Evolutionary conservation across 2,888 invertebrate genomes (phyloP), one percentile per base, ranked within the genome.

Genomic region (Lasioglossum villosulum): DNA sequence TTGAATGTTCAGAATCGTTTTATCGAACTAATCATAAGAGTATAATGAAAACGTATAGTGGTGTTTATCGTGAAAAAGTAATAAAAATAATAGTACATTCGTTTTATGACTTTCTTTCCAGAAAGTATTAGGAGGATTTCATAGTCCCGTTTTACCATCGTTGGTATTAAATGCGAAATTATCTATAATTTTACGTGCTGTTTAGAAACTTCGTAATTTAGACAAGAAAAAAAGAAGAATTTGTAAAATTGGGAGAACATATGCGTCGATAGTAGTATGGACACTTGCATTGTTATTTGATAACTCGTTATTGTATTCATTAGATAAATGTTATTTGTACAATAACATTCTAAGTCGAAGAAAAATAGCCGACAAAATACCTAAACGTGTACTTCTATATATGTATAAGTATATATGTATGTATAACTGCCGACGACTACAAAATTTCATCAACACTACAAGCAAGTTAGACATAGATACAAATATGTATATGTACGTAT

Each of bases 391-490:
- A 83, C 83, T 82, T 77, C 74, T 74, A 84, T 30, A 5, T 30
- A 63, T 14, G 12, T 27, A 59, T 30, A 59, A 27, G 27, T 10
- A 59, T 59, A 59, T 59, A 59, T 34, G 59, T 74, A 83, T 74
- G 52, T 74, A 78, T 75, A 52, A 84, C 84, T 84, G 84, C 78
- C 84, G 75, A 72, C 3, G 10, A 77, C 56, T 75, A 37, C 63
- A 75, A 39, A 56, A 34, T 39, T 63, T 59, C 63, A 84, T 23
- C 75, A 84, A 63, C n/a, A 42, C 16, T 66, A 56, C 56, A 27
- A 37, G 63, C n/a, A 66, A 66, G 56, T 16, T 75, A 83, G 45
- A 42, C 30, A 75, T 71, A 84, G 30, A 34, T 73, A 30, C 10
- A 16, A 27, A 70, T 63, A 66, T 23, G 30, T 63, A 30, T 39